Conservation (phyloP, 2,113 vertebrate species). For the Hyperopisus bebe region DNA sequence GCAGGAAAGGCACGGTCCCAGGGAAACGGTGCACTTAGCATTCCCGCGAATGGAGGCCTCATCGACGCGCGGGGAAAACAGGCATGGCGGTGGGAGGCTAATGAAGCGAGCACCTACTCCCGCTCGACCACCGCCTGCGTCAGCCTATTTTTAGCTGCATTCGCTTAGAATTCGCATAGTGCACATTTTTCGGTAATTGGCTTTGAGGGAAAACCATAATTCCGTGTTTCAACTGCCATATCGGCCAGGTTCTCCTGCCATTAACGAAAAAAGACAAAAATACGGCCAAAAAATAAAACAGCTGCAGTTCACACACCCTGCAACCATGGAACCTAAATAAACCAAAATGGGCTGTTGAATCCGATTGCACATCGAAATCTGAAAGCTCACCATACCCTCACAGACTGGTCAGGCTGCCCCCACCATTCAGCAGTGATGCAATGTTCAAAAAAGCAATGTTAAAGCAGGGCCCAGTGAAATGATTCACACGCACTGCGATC, state of each 20-base stretch:
- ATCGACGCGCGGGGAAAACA: neutral
- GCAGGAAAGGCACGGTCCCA: neutral
- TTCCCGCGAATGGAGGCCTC: neutral
- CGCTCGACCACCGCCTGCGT: slow-evolving; percentile 14
- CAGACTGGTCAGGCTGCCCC: neutral
- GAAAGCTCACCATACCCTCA: neutral
- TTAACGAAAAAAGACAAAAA: neutral
- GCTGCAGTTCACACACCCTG: neutral
- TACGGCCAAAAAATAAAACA: neutral
- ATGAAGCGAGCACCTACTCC: slow-evolving; percentile 16
- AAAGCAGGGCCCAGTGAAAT: neutral
- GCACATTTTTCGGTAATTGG: slow-evolving; percentile 44
- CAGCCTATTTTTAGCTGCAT: slow-evolving; percentile 38
- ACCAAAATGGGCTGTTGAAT: neutral
- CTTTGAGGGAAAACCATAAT: slow-evolving; percentile 21
- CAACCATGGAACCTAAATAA: neutral
- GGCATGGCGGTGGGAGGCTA: slow-evolving; percentile 12
- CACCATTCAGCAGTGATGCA: neutral
- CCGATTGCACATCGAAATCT: neutral
- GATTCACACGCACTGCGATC: neutral
- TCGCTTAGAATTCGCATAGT: slow-evolving; percentile 35
- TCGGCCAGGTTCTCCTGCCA: neutral
- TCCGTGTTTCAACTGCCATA: neutral
- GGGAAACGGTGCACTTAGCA: neutral
- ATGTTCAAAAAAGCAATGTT: neutral